These are phyloP conservation scores for Diachasma alloeum DNA, from an alignment of 1,140 invertebrate species.

Conservation along the genomic window DNA sequence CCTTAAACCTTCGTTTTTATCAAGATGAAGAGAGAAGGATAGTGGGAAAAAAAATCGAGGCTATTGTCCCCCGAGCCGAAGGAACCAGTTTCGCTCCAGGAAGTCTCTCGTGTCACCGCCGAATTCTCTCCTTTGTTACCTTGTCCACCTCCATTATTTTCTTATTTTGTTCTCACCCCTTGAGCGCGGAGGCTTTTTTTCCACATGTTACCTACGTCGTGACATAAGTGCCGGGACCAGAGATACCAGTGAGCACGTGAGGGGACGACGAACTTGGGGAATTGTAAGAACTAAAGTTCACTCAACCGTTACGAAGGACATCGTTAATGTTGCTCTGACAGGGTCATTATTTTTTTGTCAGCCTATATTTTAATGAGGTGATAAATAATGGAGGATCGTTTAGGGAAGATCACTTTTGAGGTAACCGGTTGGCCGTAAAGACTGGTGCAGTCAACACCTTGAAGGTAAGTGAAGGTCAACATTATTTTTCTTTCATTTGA, in stretches of 20 bases:
- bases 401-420: too few relatives aligned
- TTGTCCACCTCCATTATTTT: not conserved
- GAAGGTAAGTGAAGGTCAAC: too few relatives aligned
- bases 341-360: not conserved
- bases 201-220: not conserved
- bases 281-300: not conserved
- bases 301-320: not conserved
- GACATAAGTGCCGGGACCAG: not conserved
- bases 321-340: not conserved
- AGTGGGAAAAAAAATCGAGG: not conserved
- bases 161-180: conserved; percentile 9
- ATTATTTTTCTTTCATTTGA: too few relatives aligned
- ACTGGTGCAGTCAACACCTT: too few relatives aligned
- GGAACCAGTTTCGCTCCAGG: conserved; percentile 29
- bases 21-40: not conserved
- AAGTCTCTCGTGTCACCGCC: conserved; percentile 18
- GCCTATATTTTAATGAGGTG: not conserved
- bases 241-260: not conserved
- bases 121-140: conserved; percentile 4
- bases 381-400: not conserved
- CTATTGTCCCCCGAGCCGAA: conserved; percentile 23
- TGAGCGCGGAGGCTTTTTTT: not conserved
- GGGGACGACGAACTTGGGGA: too few relatives aligned
- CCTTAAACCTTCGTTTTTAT: not conserved
- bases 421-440: too few relatives aligned